These are phyloP conservation scores for Falco punctatus DNA, from an alignment of 2,113 vertebrate genomes.

Conservation along the genomic window DNA sequence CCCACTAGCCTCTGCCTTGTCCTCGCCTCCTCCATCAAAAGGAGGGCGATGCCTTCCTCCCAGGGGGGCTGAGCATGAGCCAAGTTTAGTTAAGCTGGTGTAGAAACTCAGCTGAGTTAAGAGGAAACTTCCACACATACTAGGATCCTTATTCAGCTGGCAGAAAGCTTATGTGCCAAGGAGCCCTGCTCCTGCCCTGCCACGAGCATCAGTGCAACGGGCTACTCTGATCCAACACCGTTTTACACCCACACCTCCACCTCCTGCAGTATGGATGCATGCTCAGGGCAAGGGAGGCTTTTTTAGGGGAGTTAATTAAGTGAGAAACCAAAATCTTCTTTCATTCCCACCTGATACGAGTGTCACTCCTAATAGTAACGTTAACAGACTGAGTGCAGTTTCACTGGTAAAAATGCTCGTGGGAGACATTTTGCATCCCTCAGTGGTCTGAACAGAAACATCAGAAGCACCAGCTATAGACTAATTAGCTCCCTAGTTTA, in stretches of 20 bases:
- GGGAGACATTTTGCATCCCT: slow-evolving; percentile 43
- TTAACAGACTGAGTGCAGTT: neutral
- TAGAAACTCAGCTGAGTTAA: neutral
- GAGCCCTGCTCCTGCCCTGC: neutral
- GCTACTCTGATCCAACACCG: fast-evolving
- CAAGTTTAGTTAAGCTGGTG: neutral
- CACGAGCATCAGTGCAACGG: neutral
- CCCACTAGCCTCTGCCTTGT: neutral
- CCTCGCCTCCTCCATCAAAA: neutral
- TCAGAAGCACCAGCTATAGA: slow-evolving; percentile 78
- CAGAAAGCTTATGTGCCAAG: neutral
- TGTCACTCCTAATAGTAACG: neutral
- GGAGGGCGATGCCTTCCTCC: neutral
- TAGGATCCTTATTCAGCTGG: neutral
- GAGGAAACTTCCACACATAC: neutral
- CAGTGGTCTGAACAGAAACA: slow-evolving; percentile 35
- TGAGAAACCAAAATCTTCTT: neutral
- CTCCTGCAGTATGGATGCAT: fast-evolving
- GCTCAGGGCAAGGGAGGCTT: neutral
- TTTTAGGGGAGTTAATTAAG: neutral
- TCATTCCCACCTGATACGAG: neutral
- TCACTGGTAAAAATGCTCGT: neutral
- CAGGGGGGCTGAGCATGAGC: neutral
- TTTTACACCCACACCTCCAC: neutral
- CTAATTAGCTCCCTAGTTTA: slow-evolving; percentile 82